Evolutionary conservation across 2,797 vertebrate species (phyloP).

Genomic region (Leptodactylus fallax): DNA sequence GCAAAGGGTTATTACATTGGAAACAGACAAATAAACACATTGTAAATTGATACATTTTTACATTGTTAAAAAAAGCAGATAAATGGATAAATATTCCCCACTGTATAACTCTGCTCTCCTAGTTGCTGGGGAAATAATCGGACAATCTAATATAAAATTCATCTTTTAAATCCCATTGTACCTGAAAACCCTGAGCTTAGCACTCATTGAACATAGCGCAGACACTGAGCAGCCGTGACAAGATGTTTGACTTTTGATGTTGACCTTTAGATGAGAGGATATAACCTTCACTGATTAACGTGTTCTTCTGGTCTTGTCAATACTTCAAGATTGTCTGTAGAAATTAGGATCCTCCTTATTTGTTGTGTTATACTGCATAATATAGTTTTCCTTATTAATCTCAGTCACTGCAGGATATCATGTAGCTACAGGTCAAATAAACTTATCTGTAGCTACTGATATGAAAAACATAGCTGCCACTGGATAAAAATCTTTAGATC

Average conservation of each 20-base stretch:
- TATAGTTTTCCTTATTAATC: not conserved
- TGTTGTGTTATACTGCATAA: not conserved
- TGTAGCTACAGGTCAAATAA: not conserved
- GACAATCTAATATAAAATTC: too few species aligned
- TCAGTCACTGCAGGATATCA: not conserved
- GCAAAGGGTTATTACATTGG: too few species aligned
- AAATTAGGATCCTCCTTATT: not conserved
- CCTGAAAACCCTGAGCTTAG: not conserved
- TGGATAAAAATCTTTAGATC: not conserved
- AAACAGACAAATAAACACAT: too few species aligned
- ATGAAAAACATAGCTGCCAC: not conserved
- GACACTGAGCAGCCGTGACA: not conserved
- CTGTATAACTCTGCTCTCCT: too few species aligned
- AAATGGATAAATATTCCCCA: too few species aligned
- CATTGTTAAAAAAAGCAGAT: too few species aligned
- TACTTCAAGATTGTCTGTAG: slow-evolving; percentile 13
- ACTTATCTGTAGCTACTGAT: not conserved
- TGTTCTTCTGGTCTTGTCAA: slow-evolving; percentile 28
- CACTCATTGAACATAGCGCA: not conserved
- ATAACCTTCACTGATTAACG: slow-evolving; percentile 38
- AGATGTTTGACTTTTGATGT: slow-evolving; percentile 11
- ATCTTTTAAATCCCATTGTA: not conserved
- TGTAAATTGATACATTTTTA: too few species aligned
- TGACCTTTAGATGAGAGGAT: slow-evolving; percentile 24
- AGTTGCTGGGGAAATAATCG: too few species aligned